phyloP scores from a whole-genome alignment of 2,113 vertebrate species.

The Indicator maculatus region DNA sequence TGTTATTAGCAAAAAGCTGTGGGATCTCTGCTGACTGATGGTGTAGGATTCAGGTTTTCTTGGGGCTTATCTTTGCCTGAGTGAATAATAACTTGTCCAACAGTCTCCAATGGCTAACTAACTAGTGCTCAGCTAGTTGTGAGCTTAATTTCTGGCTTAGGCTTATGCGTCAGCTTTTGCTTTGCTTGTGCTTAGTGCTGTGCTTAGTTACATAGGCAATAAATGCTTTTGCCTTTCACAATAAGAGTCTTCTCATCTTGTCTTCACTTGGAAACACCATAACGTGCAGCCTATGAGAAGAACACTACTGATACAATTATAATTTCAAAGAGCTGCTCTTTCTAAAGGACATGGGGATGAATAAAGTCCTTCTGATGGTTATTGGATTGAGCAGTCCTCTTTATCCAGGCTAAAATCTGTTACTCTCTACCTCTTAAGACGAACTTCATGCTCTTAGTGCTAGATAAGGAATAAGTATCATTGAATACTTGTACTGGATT shows the following conservation, averaged over 20 bases:
- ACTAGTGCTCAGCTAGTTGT: background rate
- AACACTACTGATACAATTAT: too few relatives aligned
- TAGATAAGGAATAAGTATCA: background rate
- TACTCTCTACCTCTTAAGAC: background rate
- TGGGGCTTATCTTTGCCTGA: background rate
- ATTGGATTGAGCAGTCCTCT: background rate
- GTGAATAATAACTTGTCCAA: background rate
- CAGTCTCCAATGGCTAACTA: background rate
- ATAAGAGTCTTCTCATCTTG: too few relatives aligned
- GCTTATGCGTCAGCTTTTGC: too few relatives aligned
- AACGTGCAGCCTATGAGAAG: too few relatives aligned
- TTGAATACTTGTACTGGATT: background rate
- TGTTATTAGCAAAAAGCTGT: fast-evolving
- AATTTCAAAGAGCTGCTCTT: background rate
- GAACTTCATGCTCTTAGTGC: background rate
- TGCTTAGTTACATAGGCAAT: too few relatives aligned
- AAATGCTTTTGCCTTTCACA: too few relatives aligned
- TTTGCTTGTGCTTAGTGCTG: too few relatives aligned
- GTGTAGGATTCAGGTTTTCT: background rate
- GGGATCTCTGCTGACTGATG: background rate
- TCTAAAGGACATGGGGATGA: background rate
- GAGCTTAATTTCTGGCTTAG: background rate
- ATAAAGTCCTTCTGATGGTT: background rate
- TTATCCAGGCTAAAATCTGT: background rate
- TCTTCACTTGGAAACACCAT: too few relatives aligned